Percentiles rank a stretch among this genome's conserved stretches.
Evolutionary conservation across 2,113 vertebrate species (phyloP).

Genomic region (Pedionomus torquatus): DNA sequence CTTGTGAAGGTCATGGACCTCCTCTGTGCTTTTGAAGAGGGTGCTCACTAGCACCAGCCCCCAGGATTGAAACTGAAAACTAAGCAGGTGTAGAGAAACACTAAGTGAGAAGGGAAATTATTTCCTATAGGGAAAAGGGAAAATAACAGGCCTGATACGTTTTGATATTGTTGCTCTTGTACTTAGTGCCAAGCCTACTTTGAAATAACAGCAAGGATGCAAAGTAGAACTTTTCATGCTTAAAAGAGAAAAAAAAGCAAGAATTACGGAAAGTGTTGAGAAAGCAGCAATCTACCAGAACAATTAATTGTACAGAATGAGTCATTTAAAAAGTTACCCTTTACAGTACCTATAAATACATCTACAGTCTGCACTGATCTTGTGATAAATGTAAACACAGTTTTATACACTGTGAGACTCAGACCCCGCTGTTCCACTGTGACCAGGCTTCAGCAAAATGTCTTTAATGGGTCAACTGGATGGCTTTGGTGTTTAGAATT

Average conservation of each 20-base stretch:
- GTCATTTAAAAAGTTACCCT: background rate
- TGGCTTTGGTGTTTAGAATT: background rate
- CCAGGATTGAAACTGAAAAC: background rate
- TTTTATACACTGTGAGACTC: background rate
- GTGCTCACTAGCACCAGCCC: background rate
- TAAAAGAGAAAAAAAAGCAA: background rate
- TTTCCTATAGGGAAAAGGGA: background rate
- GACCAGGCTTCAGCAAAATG: background rate
- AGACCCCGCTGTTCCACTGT: background rate
- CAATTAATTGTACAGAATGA: background rate
- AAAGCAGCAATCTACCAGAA: background rate
- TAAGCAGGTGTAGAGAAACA: background rate
- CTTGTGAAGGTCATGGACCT: background rate
- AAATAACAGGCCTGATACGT: background rate
- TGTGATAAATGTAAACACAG: background rate
- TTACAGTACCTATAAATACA: background rate
- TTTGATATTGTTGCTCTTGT: background rate
- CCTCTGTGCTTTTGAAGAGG: background rate
- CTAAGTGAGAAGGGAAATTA: background rate
- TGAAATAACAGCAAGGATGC: background rate
- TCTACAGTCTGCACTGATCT: background rate
- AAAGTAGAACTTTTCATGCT: background rate
- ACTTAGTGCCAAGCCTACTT: background rate
- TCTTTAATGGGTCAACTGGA: background rate
- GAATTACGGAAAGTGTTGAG: background rate